These are phyloP conservation scores for Loripinus fragilis DNA, from an alignment of 2,888 invertebrate genomes.

Conservation along the genomic window DNA sequence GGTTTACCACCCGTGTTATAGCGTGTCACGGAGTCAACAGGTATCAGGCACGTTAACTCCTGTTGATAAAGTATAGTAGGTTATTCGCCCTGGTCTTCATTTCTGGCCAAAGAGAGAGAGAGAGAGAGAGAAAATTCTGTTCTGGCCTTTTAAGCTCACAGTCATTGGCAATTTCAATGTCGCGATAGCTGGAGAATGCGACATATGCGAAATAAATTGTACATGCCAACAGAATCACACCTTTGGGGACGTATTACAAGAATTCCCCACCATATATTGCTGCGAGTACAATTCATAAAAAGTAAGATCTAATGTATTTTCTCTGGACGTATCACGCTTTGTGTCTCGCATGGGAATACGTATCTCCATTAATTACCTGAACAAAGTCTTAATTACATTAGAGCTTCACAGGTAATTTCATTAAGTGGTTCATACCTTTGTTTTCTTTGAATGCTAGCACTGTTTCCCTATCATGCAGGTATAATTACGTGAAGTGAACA, in stretches of 20 bases:
- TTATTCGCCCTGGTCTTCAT: too few relatives aligned
- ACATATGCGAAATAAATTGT: too few relatives aligned
- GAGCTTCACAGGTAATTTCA: slow-evolving; percentile 19
- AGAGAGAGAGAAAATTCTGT: too few relatives aligned
- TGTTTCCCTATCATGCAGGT: neutral
- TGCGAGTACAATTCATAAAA: neutral
- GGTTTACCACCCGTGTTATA: too few relatives aligned
- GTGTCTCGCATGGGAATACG: neutral
- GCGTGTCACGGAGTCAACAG: too few relatives aligned
- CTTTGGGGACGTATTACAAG: neutral
- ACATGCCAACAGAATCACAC: neutral
- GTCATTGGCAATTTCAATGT: too few relatives aligned
- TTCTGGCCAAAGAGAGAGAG: too few relatives aligned
- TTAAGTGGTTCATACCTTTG: slow-evolving; percentile 27
- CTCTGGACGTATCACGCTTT: neutral
- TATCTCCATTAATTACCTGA: slow-evolving; percentile 16
- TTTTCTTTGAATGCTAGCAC: neutral
- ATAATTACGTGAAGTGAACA: slow-evolving; percentile 22
- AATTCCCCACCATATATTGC: neutral
- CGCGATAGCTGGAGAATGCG: too few relatives aligned
- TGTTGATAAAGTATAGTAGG: too few relatives aligned
- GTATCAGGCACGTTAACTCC: too few relatives aligned
- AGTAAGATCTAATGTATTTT: slow-evolving; percentile 3
- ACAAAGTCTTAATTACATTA: slow-evolving; percentile 22
- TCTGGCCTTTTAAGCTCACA: too few relatives aligned